These are phyloP conservation scores for Nothoprocta pentlandii DNA, from an alignment of 2,113 vertebrate genomes.

Conservation along the genomic window DNA sequence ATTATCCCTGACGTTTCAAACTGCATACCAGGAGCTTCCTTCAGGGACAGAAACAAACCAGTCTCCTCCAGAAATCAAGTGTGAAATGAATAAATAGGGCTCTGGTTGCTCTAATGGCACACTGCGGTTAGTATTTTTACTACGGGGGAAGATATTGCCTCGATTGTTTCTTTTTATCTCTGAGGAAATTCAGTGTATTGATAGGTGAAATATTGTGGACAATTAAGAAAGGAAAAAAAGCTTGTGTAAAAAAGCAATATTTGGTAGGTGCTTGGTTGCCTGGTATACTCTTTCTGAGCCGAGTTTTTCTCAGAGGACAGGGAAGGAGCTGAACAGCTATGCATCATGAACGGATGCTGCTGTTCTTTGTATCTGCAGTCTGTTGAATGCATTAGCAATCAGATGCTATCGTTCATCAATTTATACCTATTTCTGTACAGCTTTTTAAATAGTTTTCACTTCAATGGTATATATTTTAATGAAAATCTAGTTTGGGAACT, in stretches of 20 bases:
- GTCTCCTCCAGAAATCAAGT: slow-evolving; percentile 63
- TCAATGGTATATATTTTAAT: not conserved
- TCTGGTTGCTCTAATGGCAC: slow-evolving; percentile 25
- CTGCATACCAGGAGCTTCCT: slow-evolving; percentile 64
- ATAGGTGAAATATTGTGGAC: slow-evolving; percentile 60
- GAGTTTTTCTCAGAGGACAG: slow-evolving; percentile 48
- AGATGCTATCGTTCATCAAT: not conserved
- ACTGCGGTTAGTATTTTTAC: slow-evolving; percentile 49
- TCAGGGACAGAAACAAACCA: slow-evolving; percentile 73
- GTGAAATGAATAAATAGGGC: slow-evolving; percentile 71
- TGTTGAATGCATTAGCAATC: not conserved
- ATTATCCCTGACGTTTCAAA: slow-evolving; percentile 79
- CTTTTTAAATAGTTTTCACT: not conserved
- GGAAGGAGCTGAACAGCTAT: slow-evolving; percentile 28
- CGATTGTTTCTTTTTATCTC: slow-evolving; percentile 55
- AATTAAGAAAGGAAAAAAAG: slow-evolving; percentile 60
- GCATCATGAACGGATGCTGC: not conserved
- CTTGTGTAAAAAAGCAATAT: slow-evolving; percentile 35
- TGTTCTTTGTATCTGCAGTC: not conserved
- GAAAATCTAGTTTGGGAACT: not conserved
- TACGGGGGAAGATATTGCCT: not conserved
- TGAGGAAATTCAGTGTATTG: slow-evolving; percentile 39
- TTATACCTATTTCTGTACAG: not conserved
- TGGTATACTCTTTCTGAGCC: slow-evolving; percentile 36
- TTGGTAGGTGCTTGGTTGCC: slow-evolving; percentile 29